A percentile compares a stretch with the other conserved stretches of the same genome.
Evolutionary conservation across 2,888 invertebrate genomes (phyloP).

Genomic region (Podotricha telesiphe): DNA sequence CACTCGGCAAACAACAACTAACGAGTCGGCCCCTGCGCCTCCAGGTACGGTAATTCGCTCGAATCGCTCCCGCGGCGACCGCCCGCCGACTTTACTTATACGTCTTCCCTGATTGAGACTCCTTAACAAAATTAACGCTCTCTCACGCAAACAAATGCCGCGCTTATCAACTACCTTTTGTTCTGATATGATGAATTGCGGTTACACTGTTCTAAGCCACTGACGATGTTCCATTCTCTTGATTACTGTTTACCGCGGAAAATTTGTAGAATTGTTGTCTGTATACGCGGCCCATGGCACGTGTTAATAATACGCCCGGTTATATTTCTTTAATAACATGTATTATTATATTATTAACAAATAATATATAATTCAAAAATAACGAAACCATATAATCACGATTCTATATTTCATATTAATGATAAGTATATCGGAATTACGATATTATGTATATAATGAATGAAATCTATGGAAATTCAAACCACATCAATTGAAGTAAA

Average conservation of each 20-base stretch:
- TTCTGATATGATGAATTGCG: conserved; percentile 81
- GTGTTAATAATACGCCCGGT: conserved; percentile 35
- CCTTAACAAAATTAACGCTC: conserved; percentile 81
- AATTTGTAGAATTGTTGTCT: conserved; percentile 65
- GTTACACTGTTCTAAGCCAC: conserved; percentile 71
- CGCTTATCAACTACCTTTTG: conserved; percentile 76
- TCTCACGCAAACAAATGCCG: conserved; percentile 75
- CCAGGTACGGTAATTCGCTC: conserved; percentile 76
- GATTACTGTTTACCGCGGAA: conserved; percentile 74
- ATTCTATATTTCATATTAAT: background rate
- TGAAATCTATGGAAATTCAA: conserved; percentile 53
- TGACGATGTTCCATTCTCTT: conserved; percentile 73
- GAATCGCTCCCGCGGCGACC: conserved; percentile 75
- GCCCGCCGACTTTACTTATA: conserved; percentile 71
- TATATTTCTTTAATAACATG: background rate
- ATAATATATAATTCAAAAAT: background rate
- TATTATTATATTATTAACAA: background rate
- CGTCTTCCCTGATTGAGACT: conserved; percentile 79
- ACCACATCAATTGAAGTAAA: conserved; percentile 61
- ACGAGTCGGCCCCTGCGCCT: conserved; percentile 81
- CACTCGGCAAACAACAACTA: conserved; percentile 84
- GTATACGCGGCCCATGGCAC: conserved; percentile 46
- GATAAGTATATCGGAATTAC: background rate
- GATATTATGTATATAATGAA: conserved; percentile 49
- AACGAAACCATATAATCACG: background rate